Evolutionary conservation across 2,113 vertebrate genomes (phyloP), one percentile per base, ranked within the genome.

Genomic region (Hepsetus odoe): DNA sequence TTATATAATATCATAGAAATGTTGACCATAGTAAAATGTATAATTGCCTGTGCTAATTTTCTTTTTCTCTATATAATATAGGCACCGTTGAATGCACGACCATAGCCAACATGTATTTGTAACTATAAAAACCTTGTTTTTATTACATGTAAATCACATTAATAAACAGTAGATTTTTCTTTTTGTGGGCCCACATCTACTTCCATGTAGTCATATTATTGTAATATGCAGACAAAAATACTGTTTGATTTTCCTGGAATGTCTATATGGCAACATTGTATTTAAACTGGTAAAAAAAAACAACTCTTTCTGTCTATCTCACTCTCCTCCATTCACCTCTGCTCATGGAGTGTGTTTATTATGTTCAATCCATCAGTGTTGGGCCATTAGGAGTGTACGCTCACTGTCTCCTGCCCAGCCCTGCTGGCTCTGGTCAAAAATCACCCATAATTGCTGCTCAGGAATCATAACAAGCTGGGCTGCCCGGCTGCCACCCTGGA

Each of bases 361-460:
- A 91, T 81, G 83, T 88, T 86, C 87, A 88, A 88, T 90, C 89
- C 90, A 91, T 93, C 91, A 91, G 85, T 90, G 90, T 89, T 89
- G 87, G 87, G 86, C 90, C 89, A 91, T 92, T 91, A 92, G 85
- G 84, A 90, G 86, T 88, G 88, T 90, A 87, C 89, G 85, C 84
- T 87, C 77, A 87, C 86, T 90, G 85, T 89, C 88, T 91, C 80
- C 87, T 59, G 61, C 61, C 46, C 46, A 72, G 30, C 61, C 42
- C 18, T 65, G 40, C 61, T 73, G 51, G 62, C 61, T 40, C 30
- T 51, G 35, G 75, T 68, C 88, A 91, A 90, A 92, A 91, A 92
- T 92, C 85, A 90, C 89, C 86, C 88, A 90, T 93, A 92, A 93
- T 93, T 92, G 91, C 90, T 86, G 89, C 87, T 92, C 91, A 93